A percentile compares a stretch with the other conserved stretches of the same genome.
phyloP scores from a whole-genome alignment of 2,888 invertebrate genomes.

The Eupithecia dodoneata region DNA sequence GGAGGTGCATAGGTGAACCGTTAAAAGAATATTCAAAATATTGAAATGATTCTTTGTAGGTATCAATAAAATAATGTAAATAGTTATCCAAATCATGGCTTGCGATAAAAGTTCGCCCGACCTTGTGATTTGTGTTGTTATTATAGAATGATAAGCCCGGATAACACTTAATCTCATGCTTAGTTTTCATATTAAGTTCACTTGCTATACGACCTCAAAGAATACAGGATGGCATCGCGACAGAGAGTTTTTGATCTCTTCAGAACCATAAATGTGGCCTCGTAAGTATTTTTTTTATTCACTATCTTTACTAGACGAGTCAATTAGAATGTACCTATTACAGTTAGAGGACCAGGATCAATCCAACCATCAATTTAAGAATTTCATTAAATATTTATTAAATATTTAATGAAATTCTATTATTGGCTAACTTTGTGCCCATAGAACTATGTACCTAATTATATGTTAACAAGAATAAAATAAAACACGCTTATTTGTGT shows the following conservation, averaged over 20 bases:
- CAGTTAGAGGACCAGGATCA: neutral
- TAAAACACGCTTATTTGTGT: too few species aligned
- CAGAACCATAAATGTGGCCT: conserved; percentile 85
- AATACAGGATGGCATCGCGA: conserved; percentile 50
- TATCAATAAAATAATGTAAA: neutral
- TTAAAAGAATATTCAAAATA: too few species aligned
- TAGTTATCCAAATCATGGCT: neutral
- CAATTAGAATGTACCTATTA: too few species aligned
- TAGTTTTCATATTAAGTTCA: conserved; percentile 24
- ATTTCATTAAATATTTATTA: too few species aligned
- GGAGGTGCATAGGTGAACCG: neutral
- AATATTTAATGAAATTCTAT: too few species aligned
- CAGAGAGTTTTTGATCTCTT: conserved; percentile 87
- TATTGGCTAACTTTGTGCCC: too few species aligned
- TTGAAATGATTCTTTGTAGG: neutral
- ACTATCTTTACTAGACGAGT: neutral
- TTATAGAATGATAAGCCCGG: neutral
- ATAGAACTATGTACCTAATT: too few species aligned
- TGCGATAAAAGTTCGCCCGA: neutral
- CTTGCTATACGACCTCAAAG: conserved; percentile 5
- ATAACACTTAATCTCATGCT: neutral
- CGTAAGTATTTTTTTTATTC: conserved; percentile 81
- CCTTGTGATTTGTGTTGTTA: conserved; percentile 12
- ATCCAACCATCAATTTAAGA: neutral
- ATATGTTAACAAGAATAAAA: too few species aligned